These are phyloP conservation scores for Semotilus atromaculatus DNA, from an alignment of 2,797 vertebrate species.

Conservation along the genomic window DNA sequence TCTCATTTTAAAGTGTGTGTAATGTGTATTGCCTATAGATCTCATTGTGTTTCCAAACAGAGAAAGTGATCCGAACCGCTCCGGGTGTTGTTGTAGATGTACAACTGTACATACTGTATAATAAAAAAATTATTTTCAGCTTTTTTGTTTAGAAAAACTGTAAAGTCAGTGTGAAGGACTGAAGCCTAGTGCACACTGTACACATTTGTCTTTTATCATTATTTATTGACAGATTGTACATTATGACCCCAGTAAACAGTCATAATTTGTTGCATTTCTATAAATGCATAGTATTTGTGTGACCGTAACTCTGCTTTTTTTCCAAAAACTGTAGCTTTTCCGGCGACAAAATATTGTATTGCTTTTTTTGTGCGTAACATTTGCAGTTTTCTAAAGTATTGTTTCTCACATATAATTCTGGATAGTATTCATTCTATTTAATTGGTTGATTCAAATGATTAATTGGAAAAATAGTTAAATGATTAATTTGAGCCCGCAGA, in stretches of 20 bases:
- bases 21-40: background rate
- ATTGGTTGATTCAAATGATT: background rate
- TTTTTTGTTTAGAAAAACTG: background rate
- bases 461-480: background rate
- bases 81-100: background rate
- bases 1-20: background rate
- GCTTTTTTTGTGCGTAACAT: background rate
- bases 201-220: background rate
- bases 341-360: background rate
- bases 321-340: background rate
- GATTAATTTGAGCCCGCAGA: background rate
- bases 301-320: background rate
- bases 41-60: background rate
- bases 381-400: background rate
- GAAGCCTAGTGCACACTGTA: background rate
- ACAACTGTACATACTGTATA: too few species aligned
- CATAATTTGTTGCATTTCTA: background rate
- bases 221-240: background rate
- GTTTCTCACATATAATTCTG: background rate
- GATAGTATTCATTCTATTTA: background rate
- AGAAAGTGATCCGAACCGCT: background rate
- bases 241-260: background rate
- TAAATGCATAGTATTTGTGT: background rate
- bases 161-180: background rate
- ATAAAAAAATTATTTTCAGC: too few species aligned